phyloP scores from a whole-genome alignment of 1,140 invertebrate genomes.

The Drosophila kurseongensis region DNA sequence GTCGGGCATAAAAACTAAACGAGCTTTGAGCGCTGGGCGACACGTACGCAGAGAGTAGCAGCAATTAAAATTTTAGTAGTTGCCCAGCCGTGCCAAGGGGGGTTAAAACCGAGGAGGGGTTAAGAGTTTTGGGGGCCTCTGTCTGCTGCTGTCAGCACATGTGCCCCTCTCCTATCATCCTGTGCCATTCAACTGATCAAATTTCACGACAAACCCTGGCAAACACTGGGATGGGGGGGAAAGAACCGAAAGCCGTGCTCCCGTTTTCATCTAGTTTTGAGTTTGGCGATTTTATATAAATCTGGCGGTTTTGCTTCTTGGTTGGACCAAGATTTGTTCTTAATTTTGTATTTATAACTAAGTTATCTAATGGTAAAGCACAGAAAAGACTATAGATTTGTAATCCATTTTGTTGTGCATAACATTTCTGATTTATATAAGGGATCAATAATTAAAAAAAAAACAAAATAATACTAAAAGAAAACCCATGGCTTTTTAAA shows the following conservation, averaged over 20 bases:
- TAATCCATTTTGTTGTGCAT: too few species aligned
- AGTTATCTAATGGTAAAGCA: too few species aligned
- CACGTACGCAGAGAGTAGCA: constrained; percentile 72
- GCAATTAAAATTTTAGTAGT: constrained; percentile 81
- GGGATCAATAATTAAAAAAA: too few species aligned
- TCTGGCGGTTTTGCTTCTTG: too few species aligned
- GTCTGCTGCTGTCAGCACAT: constrained; percentile 44
- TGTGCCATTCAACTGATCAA: constrained; percentile 51
- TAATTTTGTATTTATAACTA: too few species aligned
- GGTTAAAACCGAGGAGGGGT: neutral
- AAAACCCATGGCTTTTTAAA: too few species aligned
- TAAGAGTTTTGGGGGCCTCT: neutral
- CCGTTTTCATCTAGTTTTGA: neutral
- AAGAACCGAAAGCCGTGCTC: neutral
- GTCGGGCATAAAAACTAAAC: constrained; percentile 70
- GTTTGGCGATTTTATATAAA: neutral
- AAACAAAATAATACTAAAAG: too few species aligned
- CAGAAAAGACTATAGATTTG: too few species aligned
- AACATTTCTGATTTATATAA: too few species aligned
- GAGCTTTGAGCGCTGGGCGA: constrained; percentile 64
- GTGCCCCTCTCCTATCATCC: constrained; percentile 39
- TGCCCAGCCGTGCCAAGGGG: constrained; percentile 32
- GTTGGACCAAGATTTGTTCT: too few species aligned
- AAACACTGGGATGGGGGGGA: neutral
- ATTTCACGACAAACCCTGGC: constrained; percentile 47